Evolutionary conservation across 2,797 vertebrate genomes (phyloP), one percentile per base, ranked within the genome.

Genomic region (Molossus molossus): DNA sequence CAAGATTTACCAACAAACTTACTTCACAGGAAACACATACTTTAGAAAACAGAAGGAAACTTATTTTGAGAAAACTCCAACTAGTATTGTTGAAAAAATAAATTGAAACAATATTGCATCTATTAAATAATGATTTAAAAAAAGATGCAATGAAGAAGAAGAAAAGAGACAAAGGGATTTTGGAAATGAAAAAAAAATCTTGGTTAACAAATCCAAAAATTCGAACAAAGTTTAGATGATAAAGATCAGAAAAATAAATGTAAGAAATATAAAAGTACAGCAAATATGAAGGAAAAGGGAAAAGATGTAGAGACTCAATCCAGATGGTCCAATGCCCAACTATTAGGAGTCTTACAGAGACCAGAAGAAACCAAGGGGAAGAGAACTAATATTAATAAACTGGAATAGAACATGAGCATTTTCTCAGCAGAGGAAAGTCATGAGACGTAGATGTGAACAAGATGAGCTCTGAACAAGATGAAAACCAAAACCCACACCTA

Each of bases 41-140:
- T 85, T 95, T 60, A 69, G 60, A 73, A 93, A 91, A 82, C 58
- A 79, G 48, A 87, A 79, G 12, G 10, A 58, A 60, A 45, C 18
- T 50, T 37, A 48, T 50, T 58, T 64, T 57, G 53, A 81, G 37
- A 79, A 93, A 95, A 58, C 6, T 65, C 10, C 45, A 57, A 92
- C 48, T 65, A 80, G n/a, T 73, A 37, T 80, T 53, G 50, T 65
- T 29, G 77, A 50, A 83, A 50, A 62, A 75, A 77, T 65, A 53
- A 5, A 9, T 37, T 80, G 57, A 85, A 65, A 33, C 20, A 53
- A 29, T 70, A 58, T 58, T 85, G 57, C 21, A 92, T 33, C 17
- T 6, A 72, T 37, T 84, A 85, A 84, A 72, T 89, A 88, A 27
- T 83, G 81, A 87, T 76, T 91, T 82, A 73, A 33, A 79, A 6